Conservation (phyloP, 2,888 invertebrate species). For the Neoaliturus tenellus region DNA sequence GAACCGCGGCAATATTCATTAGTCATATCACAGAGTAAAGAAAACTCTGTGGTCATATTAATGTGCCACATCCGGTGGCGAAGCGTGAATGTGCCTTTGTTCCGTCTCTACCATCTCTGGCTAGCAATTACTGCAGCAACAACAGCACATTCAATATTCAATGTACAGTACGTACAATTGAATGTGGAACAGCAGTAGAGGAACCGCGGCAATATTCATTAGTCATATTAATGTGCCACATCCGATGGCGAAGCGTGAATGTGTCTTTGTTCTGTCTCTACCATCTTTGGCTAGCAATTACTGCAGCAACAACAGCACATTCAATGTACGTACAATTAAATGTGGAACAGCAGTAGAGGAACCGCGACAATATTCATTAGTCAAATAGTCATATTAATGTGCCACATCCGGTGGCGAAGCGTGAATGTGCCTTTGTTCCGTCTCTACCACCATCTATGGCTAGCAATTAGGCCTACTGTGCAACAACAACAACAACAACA, state of each 20-base stretch:
- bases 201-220: background rate
- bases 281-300: background rate
- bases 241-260: background rate
- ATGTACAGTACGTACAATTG: background rate
- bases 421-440: background rate
- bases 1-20: background rate
- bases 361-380: background rate
- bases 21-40: too few species aligned
- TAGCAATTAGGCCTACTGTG: background rate
- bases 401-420: background rate
- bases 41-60: too few species aligned
- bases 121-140: background rate
- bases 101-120: background rate
- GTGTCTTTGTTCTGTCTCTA: background rate
- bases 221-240: background rate
- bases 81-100: background rate
- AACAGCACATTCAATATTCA: background rate
- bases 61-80: constrained; percentile 5
- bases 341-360: background rate
- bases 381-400: background rate
- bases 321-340: background rate
- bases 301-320: background rate
- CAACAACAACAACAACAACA: background rate
- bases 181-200: background rate
- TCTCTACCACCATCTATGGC: background rate